These are phyloP conservation scores for Melangyna quadrimaculata DNA, from an alignment of 2,888 invertebrate species.

Conservation along the genomic window DNA sequence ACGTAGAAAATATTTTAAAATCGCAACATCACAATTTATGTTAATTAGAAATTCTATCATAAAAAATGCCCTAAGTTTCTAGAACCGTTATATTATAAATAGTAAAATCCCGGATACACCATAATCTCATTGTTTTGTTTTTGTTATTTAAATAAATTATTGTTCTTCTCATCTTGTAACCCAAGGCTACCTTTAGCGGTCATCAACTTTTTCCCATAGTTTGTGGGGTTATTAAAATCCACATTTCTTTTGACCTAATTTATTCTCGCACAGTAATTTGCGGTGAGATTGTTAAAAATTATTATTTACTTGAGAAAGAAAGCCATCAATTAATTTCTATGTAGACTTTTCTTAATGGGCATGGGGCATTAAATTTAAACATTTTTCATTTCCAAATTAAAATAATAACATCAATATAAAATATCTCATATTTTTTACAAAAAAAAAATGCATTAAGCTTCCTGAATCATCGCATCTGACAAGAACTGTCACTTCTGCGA, in stretches of 20 bases:
- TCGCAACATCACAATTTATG: neutral
- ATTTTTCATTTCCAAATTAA: neutral
- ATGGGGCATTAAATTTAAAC: neutral
- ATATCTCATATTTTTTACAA: neutral
- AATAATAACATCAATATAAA: neutral
- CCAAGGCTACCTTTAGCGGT: neutral
- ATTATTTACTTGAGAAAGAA: neutral
- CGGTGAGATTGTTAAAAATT: neutral
- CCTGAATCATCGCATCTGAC: neutral
- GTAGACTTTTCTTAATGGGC: neutral
- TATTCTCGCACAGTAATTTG: neutral
- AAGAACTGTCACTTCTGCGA: neutral
- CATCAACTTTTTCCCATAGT: neutral
- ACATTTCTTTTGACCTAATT: slow-evolving; percentile 1
- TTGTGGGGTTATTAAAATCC: neutral
- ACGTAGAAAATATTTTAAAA: neutral
- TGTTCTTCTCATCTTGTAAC: slow-evolving; percentile 1
- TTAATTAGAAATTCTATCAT: neutral
- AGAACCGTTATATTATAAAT: neutral
- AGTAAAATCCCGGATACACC: neutral
- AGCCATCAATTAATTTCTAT: neutral
- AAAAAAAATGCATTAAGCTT: neutral
- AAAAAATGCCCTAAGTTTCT: neutral
- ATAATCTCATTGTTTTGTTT: neutral
- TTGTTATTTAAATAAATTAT: neutral